These are phyloP conservation scores for Drosophila arawakana DNA, from an alignment of 1,140 invertebrate genomes.

Conservation along the genomic window DNA sequence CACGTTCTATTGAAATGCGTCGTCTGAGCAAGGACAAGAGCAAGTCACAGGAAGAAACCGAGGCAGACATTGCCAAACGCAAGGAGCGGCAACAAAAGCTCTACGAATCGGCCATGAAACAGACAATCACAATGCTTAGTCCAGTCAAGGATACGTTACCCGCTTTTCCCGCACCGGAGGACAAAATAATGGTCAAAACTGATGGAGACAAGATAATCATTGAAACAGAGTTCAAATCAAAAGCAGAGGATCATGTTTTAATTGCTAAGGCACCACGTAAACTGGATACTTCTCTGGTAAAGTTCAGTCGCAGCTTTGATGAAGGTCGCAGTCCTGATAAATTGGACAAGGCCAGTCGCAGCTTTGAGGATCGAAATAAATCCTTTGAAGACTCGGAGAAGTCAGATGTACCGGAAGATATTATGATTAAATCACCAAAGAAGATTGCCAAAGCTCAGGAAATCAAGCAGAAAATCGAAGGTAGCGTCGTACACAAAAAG, in stretches of 20 bases:
- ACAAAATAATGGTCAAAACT: slow-evolving; percentile 87
- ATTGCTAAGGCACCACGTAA: slow-evolving; percentile 89
- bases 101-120: slow-evolving; percentile 89
- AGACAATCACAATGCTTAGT: slow-evolving; percentile 89
- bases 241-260: slow-evolving; percentile 88
- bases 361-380: slow-evolving; percentile 87
- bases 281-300: slow-evolving; percentile 87
- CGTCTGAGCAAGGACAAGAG: slow-evolving; percentile 88
- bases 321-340: slow-evolving; percentile 86
- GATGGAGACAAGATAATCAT: slow-evolving; percentile 88
- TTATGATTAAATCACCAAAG: slow-evolving; percentile 86
- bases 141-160: slow-evolving; percentile 88
- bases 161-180: slow-evolving; percentile 88
- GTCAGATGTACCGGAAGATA: slow-evolving; percentile 85
- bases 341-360: slow-evolving; percentile 86
- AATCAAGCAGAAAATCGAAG: slow-evolving; percentile 87
- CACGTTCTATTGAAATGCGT: slow-evolving; percentile 88
- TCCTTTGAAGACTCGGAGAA: slow-evolving; percentile 87
- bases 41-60: slow-evolving; percentile 89
- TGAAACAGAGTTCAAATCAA: slow-evolving; percentile 87
- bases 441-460: slow-evolving; percentile 87
- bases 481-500: slow-evolving; percentile 86
- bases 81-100: slow-evolving; percentile 89
- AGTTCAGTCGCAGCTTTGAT: slow-evolving; percentile 89
- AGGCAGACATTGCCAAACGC: slow-evolving; percentile 88